Conservation (phyloP, 2,888 invertebrate species). For the Torymus aiolomorphi region DNA sequence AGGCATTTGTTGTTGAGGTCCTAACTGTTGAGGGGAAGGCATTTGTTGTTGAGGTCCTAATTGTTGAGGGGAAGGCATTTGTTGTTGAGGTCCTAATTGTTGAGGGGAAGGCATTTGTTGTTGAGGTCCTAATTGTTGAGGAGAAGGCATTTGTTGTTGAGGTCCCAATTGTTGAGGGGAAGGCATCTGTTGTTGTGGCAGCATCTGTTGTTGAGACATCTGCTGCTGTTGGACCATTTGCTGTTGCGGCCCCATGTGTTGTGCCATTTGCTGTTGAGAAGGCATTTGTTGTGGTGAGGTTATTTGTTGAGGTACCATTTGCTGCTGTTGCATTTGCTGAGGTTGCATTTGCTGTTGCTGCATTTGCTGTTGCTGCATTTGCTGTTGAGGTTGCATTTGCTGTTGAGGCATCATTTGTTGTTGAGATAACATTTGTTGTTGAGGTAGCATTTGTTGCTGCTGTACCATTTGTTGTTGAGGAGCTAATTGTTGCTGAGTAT, state of each 20-base stretch:
- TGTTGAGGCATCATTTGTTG: slow-evolving; percentile 61
- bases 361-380: slow-evolving; percentile 61
- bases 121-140: slow-evolving; percentile 68
- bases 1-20: slow-evolving; percentile 46
- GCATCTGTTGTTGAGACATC: slow-evolving; percentile 61
- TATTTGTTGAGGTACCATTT: slow-evolving; percentile 56
- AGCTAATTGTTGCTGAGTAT: slow-evolving; percentile 74
- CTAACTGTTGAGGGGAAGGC: slow-evolving; percentile 52
- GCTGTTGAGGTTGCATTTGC: slow-evolving; percentile 66
- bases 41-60: slow-evolving; percentile 65
- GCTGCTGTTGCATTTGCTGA: slow-evolving; percentile 62
- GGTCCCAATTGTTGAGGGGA: slow-evolving; percentile 62
- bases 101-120: slow-evolving; percentile 59
- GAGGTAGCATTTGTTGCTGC: slow-evolving; percentile 63
- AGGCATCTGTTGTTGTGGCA: slow-evolving; percentile 60
- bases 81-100: slow-evolving; percentile 49
- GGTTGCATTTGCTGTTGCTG: slow-evolving; percentile 58
- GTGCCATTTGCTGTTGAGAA: slow-evolving; percentile 58
- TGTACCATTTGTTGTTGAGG: slow-evolving; percentile 62
- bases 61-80: slow-evolving; percentile 51
- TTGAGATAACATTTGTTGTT: slow-evolving; percentile 64
- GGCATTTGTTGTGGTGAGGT: slow-evolving; percentile 59
- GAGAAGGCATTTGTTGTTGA: slow-evolving; percentile 60
- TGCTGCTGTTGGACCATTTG: slow-evolving; percentile 62
- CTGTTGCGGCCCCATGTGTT: slow-evolving; percentile 62